These are phyloP conservation scores for Ormyrus thymus DNA, from an alignment of 2,888 invertebrate genomes.

Conservation along the genomic window DNA sequence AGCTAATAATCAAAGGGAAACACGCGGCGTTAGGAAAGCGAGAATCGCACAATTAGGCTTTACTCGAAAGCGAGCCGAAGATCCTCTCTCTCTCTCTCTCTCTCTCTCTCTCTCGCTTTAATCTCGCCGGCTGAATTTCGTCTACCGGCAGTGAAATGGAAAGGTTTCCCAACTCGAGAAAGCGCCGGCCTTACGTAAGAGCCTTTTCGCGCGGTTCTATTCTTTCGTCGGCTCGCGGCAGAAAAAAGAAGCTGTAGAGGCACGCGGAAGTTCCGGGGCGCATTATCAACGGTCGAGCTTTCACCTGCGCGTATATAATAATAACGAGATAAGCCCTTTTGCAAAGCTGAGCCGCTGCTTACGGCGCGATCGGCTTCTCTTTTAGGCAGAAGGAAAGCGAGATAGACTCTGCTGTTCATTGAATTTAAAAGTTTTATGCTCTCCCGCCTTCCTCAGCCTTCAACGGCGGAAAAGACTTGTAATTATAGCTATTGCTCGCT, in stretches of 20 bases:
- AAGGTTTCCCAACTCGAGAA: conserved; percentile 53
- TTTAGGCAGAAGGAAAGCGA: not conserved
- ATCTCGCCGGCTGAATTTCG: conserved; percentile 26
- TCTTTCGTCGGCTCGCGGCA: conserved; percentile 26
- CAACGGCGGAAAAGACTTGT: too few species aligned
- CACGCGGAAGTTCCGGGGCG: conserved; percentile 11
- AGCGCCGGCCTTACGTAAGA: conserved; percentile 45
- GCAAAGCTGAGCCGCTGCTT: not conserved
- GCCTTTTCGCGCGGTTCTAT: conserved; percentile 28
- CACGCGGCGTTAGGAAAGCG: conserved; percentile 16
- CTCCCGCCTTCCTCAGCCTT: too few species aligned
- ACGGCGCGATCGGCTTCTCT: not conserved
- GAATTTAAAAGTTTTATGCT: too few species aligned
- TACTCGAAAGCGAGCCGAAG: conserved; percentile 2
- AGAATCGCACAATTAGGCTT: conserved; percentile 39
- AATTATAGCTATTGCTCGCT: too few species aligned
- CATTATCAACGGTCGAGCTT: not conserved
- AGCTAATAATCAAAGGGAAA: too few species aligned
- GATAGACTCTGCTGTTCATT: too few species aligned
- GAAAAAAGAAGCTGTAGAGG: conserved; percentile 10
- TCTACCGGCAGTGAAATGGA: conserved; percentile 35
- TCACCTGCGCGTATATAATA: not conserved
- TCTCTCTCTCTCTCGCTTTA: conserved; percentile 22
- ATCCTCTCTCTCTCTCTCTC: conserved; percentile 18
- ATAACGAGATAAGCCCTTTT: not conserved